Percentiles rank a stretch among this genome's conserved stretches.
Evolutionary conservation across 2,113 vertebrate species (phyloP).

Genomic region (Thymallus thymallus): DNA sequence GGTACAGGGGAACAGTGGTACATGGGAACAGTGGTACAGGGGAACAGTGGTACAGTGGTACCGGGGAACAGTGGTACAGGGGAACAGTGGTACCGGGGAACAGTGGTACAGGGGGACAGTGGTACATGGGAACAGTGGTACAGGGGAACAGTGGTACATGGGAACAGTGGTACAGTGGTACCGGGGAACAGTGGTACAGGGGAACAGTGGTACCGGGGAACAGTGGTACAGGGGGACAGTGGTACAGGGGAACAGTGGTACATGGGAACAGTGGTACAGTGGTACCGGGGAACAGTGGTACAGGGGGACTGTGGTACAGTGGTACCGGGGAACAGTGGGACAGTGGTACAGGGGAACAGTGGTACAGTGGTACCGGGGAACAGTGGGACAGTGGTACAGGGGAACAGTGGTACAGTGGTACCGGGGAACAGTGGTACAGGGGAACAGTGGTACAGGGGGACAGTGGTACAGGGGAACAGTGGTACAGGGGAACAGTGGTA

Average conservation of each 20-base stretch:
- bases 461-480: neutral
- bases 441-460: neutral
- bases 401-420: neutral
- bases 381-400: neutral
- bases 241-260: neutral
- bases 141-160: neutral
- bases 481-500: neutral
- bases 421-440: neutral
- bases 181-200: no score
- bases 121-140: neutral
- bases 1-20: neutral
- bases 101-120: neutral
- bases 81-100: neutral
- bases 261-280: neutral
- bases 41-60: no score
- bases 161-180: neutral
- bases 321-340: no score
- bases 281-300: neutral
- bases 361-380: neutral
- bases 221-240: neutral
- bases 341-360: neutral
- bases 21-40: no score
- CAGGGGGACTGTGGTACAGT: neutral
- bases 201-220: neutral
- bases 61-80: no score